Conservation (phyloP, 2,113 vertebrate genomes). For the Calyptomena viridis region DNA sequence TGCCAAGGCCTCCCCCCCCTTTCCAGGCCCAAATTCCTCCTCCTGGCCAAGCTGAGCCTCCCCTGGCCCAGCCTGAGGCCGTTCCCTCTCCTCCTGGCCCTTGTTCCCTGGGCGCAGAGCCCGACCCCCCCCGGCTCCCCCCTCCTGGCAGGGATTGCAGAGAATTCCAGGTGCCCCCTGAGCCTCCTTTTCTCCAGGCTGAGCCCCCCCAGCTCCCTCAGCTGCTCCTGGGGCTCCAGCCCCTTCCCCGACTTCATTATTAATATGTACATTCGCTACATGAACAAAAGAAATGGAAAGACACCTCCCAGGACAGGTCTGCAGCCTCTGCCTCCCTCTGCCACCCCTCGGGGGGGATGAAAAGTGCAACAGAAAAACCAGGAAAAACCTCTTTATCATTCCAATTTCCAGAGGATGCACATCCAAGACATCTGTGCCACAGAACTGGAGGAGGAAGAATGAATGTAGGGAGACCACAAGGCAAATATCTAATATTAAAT, state of each 20-base stretch:
- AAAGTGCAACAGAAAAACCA: background rate
- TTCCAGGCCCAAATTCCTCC: background rate
- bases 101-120: background rate
- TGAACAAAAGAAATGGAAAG: background rate
- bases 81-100: background rate
- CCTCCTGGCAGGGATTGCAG: background rate
- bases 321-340: background rate
- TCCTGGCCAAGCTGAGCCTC: accelerated
- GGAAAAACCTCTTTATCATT: background rate
- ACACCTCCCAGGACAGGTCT: background rate
- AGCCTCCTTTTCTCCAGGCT: background rate
- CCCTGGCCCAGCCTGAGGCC: background rate
- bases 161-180: background rate
- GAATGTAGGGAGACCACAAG: background rate
- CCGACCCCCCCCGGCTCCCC: background rate
- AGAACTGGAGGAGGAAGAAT: background rate
- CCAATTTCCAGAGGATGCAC: background rate
- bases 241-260: background rate
- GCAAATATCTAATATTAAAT: background rate
- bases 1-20: background rate
- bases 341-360: background rate
- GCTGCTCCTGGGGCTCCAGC: background rate
- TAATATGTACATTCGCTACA: too few relatives aligned
- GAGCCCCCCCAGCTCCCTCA: background rate
- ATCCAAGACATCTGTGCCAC: background rate